Evolutionary conservation across 1,140 invertebrate species (phyloP), one percentile per base, ranked within the genome.

Genomic region (Berghia stephanieae): DNA sequence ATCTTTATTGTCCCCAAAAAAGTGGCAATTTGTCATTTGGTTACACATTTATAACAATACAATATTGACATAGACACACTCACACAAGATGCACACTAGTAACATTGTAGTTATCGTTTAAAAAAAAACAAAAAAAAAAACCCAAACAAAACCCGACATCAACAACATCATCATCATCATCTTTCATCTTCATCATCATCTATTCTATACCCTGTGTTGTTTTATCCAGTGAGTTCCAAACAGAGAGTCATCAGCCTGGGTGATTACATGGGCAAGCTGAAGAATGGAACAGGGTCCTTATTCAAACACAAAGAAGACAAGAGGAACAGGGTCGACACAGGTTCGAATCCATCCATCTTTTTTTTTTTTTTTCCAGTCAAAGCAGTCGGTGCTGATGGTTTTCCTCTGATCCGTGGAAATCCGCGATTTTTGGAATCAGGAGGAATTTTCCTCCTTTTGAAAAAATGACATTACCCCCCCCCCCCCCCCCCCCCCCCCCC

Each of bases 301-400:
- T 88, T 91, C 84, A 94, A 93, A 18, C 94, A 94, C 69, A 93
- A 95, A 70, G 96, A 98, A 86, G 96, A 98, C 87, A 93, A 95
- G 21, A 92, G 96, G 57, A 98, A 98, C 88, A 90, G 94, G 78
- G 94, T 94, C 0, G 96, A 96, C 88, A 93, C 95, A 80, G 90
- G 92, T 92, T 86, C 55, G 78, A 75, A 18, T 43, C 43, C n/a
- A 18, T 0, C 27, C 6, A 36, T 27, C 44, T 3, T 67, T 16
- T 38, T 13, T 60, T n/a, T n/a, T 1, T 27, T 10, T 34, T 1
- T 34, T 40, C 16, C 36, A 52, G 46, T 52, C 31, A 40, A 13
- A 18, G 13, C n/a, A 49, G 13, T 49, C 13, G 13, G 13, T 13
- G 13, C n/a, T n/a, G 18, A 40, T 0, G 34, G 68, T 44, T n/a